Conservation (phyloP, 2,797 vertebrate species). For the Mus spretus region DNA sequence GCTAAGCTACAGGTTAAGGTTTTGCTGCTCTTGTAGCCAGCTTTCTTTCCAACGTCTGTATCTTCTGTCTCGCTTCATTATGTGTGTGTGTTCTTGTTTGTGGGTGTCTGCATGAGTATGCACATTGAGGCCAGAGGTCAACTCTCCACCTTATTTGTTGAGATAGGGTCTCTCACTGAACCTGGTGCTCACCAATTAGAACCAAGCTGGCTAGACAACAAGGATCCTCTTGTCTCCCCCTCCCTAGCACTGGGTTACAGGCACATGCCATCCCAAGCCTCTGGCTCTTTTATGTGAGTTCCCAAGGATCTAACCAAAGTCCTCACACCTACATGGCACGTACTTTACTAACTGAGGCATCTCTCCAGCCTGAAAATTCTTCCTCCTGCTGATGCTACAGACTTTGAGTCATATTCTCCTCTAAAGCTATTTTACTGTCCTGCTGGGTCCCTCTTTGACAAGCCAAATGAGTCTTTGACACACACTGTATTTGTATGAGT, state of each 20-base stretch:
- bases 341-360: neutral
- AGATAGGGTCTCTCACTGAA: neutral
- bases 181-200: neutral
- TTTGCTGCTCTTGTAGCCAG: rapidly evolving
- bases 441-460: neutral
- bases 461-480: neutral
- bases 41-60: neutral
- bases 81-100: neutral
- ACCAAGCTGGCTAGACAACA: neutral
- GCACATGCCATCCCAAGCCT: neutral
- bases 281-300: neutral
- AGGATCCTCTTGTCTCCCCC: neutral
- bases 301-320: neutral
- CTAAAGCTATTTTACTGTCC: neutral
- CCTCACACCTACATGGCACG: neutral
- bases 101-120: neutral
- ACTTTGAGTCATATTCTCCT: neutral
- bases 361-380: neutral
- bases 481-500: rapidly evolving
- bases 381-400: neutral
- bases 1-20: neutral
- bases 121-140: neutral
- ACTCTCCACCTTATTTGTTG: neutral
- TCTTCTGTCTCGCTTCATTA: neutral
- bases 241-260: neutral